Evolutionary conservation across 2,888 invertebrate genomes (phyloP).

Genomic region (Meiosimyza platycephala): DNA sequence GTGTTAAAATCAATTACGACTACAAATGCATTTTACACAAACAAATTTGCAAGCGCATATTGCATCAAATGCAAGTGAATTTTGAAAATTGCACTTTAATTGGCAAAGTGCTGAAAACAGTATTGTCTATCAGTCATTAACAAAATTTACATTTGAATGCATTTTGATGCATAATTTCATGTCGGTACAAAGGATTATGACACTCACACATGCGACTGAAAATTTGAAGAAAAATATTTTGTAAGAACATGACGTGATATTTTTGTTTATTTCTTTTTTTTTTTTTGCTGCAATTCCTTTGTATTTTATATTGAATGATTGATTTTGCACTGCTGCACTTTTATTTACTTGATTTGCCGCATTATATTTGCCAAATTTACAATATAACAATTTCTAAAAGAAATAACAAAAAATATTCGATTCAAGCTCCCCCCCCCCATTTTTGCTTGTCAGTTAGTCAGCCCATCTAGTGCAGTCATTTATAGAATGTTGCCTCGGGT

Average conservation of each 20-base stretch:
- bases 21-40: slow-evolving; percentile 34
- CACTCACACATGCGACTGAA: too few relatives aligned
- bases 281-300: too few relatives aligned
- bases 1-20: slow-evolving; percentile 43
- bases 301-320: too few relatives aligned
- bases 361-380: slow-evolving; percentile 3
- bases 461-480: background rate
- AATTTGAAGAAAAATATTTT: too few relatives aligned
- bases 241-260: too few relatives aligned
- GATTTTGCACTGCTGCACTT: too few relatives aligned
- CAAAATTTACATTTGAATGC: slow-evolving; percentile 14
- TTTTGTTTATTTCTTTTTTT: too few relatives aligned
- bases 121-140: background rate
- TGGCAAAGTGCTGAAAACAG: slow-evolving; percentile 10
- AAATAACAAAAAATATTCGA: background rate
- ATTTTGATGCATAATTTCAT: background rate
- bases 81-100: slow-evolving; percentile 26
- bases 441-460: background rate
- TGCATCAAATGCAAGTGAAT: slow-evolving; percentile 15
- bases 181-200: too few relatives aligned
- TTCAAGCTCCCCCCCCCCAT: background rate
- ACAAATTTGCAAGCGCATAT: background rate
- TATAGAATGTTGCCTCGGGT: background rate
- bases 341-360: background rate
- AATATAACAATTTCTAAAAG: background rate